phyloP scores from a whole-genome alignment of 2,113 vertebrate genomes.

The Cheirogaleus medius region DNA sequence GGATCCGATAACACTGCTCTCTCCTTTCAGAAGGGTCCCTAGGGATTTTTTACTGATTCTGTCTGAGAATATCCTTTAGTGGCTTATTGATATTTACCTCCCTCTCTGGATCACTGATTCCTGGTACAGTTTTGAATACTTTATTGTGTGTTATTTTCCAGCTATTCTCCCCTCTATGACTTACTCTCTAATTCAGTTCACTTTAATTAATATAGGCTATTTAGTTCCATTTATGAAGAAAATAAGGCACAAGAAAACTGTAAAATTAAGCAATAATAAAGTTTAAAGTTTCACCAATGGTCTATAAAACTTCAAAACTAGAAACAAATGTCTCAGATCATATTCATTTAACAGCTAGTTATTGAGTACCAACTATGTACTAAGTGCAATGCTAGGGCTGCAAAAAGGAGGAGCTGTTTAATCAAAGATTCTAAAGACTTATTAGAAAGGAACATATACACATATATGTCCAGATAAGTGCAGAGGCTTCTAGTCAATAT shows the following conservation, averaged over 20 bases:
- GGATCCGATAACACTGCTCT: constrained; percentile 46
- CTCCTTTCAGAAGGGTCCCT: constrained; percentile 23
- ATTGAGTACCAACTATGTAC: neutral
- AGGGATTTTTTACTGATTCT: neutral
- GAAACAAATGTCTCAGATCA: neutral
- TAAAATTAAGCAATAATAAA: neutral
- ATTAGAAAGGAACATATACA: neutral
- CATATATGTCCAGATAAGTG: neutral
- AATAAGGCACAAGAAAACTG: neutral
- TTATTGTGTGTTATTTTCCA: constrained; percentile 5
- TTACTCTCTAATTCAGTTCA: neutral
- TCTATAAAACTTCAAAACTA: neutral
- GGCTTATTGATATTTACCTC: constrained; percentile 21
- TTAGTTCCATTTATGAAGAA: neutral
- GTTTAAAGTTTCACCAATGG: neutral
- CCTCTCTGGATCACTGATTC: constrained; percentile 10
- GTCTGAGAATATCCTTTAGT: constrained; percentile 23
- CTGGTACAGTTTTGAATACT: neutral
- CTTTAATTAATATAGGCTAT: constrained; percentile 17
- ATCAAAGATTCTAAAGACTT: neutral
- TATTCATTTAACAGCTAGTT: neutral
- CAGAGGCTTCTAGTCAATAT: neutral
- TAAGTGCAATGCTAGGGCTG: neutral
- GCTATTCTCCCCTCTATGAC: neutral
- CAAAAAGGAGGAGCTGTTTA: neutral